Evolutionary conservation across 2,888 invertebrate species (phyloP), one percentile per base, ranked within the genome.

Genomic region (Orchesella flavescens): DNA sequence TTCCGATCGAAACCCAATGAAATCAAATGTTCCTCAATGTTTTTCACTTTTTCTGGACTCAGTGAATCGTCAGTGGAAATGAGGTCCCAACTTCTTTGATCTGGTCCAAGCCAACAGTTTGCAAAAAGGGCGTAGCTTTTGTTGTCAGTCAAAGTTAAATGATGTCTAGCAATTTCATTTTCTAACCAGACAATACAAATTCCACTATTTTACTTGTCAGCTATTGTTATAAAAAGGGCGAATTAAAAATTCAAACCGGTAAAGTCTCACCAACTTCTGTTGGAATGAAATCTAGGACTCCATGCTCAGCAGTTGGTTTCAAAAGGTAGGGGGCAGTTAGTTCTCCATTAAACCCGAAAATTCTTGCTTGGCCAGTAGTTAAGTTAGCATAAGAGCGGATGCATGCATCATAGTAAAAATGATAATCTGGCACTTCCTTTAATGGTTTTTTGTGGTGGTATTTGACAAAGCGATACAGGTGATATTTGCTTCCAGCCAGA

Each of bases 101-200:
- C 63, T 1, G 66, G 24, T 7, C 73, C 59, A 1, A 9, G 12
- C 53, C 49, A 79, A 23, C 79, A 79, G 24, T 53, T 72, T 57
- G 73, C 46, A 55, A 73, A 65, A 19, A 80, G 21, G 19, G 43
- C 59, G 53, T 66, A 80, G 17, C 19, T 73, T 63, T 72, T 72
- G 46, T 79, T 65, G 23, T 79, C 79, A 12, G 79, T 79, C 10
- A 71, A 53, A 5, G 79, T 79, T 1, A 78, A 34, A 23, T n/a
- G 0, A 0, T 61, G 61, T 10, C 49, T 59, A 43, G 59, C 44
- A 49, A 61, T n/a, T 34, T 78, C 78, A 10, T 34, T 53, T 4
- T 34, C 34, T 34, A 34, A 34, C 2, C 34, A 34, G 34, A 34
- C 34, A 34, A 4, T n/a, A n/a, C n/a, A n/a, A n/a, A n/a, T n/a